Evolutionary conservation across 2,113 vertebrate genomes (phyloP).

Genomic region (Passer domesticus): DNA sequence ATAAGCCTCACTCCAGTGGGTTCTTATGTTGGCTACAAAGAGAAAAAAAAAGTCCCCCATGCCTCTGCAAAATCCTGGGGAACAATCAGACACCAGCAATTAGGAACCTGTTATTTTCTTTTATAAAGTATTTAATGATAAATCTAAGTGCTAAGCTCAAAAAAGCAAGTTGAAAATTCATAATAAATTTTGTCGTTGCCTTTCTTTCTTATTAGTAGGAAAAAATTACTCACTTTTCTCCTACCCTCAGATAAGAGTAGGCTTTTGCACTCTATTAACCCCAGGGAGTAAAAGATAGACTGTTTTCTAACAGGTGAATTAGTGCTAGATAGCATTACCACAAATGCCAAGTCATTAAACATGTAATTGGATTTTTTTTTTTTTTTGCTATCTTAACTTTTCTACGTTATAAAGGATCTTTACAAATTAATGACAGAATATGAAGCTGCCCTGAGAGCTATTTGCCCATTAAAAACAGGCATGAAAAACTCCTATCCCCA

Average conservation of each 20-base stretch:
- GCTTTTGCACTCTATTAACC: conserved; percentile 83
- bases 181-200: conserved; percentile 66
- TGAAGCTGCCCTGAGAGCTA: conserved; percentile 67
- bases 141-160: conserved; percentile 44
- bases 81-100: neutral
- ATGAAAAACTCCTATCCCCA: conserved; percentile 65
- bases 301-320: conserved; percentile 79
- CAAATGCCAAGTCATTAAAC: conserved; percentile 84
- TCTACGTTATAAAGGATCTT: conserved; percentile 72
- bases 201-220: conserved; percentile 72
- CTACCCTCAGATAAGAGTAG: conserved; percentile 72
- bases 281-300: conserved; percentile 71
- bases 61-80: neutral
- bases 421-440: conserved; percentile 70
- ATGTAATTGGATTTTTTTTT: conserved; percentile 76
- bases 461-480: conserved; percentile 74
- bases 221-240: conserved; percentile 76
- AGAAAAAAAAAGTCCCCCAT: neutral
- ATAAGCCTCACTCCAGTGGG: neutral
- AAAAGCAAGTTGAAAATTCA: conserved; percentile 57
- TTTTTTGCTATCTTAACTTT: conserved; percentile 68
- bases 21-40: neutral
- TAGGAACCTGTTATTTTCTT: conserved; percentile 51
- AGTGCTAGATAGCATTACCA: conserved; percentile 78
- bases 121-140: conserved; percentile 52